Base-by-base conservation (phyloP, 2,797 vertebrate species). In the Sebastes flavidus region DNA sequence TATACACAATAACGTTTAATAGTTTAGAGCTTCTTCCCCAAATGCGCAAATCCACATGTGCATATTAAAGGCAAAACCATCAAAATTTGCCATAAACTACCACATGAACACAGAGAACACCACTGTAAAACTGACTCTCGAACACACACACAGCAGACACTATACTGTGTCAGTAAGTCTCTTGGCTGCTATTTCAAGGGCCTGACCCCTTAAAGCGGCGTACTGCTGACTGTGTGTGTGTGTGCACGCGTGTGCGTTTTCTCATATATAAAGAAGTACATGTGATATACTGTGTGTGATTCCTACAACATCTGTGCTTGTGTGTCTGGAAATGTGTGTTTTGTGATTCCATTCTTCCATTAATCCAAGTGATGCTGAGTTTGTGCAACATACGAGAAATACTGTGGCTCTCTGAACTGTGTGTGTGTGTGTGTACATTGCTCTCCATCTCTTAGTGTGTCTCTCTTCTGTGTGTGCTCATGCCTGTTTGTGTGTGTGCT, bases 281-380 rank as follows among this genome's bases (percentile, higher is more conserved):
- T 70, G 30, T 74, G 77, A 81, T 49, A 72, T 61, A 84, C 68
- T 84, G 80, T 83, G 78, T 78, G 75, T 36, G 68, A 80, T 74
- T 78, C 25, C 75, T 54, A 7, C 59, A 62, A 76, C 66, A 67
- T 80, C 58, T 79, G 69, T 58, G 75, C 46, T 65, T 72, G 66
- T 83, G 68, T 55, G 76, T 79, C 32, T 30, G 76, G 52, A 82
- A 87, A 83, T 81, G 65, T 84, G 89, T 30, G 73, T 87, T 89
- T 87, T 85, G 67, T 84, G 75, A 73, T 88, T 85, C 72, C 42
- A 86, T 88, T 91, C 87, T 87, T 80, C 72, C 78, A 82, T 85
- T 91, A 91, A 92, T 94, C 91, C 87, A 82, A 83, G 78, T 77
- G 87, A 85, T 93, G 92, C 92, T 93, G 93, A 93, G 85, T 85